phyloP scores from a whole-genome alignment of 2,888 invertebrate genomes.

The Parascotia fuliginaria region DNA sequence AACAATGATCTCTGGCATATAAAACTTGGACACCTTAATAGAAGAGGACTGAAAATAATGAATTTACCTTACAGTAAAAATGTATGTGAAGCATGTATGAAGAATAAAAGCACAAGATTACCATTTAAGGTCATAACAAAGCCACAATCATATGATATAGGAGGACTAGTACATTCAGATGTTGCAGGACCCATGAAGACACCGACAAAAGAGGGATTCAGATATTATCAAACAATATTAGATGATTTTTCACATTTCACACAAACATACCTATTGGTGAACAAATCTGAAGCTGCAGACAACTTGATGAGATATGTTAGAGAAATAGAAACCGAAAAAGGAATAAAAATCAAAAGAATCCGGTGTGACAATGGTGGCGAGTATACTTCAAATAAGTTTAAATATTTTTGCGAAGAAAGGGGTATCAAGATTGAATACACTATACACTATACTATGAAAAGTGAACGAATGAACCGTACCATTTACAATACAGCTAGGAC shows the following conservation, averaged over 20 bases:
- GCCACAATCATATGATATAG: not conserved
- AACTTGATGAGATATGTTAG: not conserved
- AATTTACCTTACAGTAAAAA: not conserved
- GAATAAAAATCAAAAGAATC: not conserved
- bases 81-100: not conserved
- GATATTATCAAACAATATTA: not conserved
- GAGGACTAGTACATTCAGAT: not conserved
- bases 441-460: not conserved
- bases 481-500: not conserved
- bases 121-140: not conserved
- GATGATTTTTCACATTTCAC: not conserved
- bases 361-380: constrained; percentile 1
- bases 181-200: not conserved
- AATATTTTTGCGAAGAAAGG: not conserved
- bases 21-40: not conserved
- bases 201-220: not conserved
- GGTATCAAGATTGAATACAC: not conserved
- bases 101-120: not conserved
- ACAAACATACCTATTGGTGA: not conserved
- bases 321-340: not conserved
- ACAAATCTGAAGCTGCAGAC: not conserved
- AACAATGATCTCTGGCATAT: not conserved
- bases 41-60: not conserved
- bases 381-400: not conserved
- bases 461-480: not conserved